phyloP scores from a whole-genome alignment of 2,113 vertebrate species.

The Rattus norvegicus region DNA sequence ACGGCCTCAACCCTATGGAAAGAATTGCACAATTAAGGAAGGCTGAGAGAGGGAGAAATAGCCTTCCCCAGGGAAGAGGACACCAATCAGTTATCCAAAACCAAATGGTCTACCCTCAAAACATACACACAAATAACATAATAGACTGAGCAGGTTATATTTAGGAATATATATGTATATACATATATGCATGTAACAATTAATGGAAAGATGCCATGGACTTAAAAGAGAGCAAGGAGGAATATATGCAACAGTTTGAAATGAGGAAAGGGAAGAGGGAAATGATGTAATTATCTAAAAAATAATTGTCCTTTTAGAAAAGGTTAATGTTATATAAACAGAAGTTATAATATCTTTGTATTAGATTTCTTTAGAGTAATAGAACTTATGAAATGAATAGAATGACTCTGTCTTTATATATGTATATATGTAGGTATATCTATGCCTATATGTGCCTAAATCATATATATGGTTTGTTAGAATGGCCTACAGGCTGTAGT shows the following conservation, averaged over 20 bases:
- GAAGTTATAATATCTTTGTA: not conserved
- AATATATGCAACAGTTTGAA: too few relatives aligned
- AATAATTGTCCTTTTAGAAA: constrained; percentile 18
- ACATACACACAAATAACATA: not conserved
- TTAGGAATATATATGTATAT: not conserved
- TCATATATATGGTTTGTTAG: not conserved
- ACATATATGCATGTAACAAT: not conserved
- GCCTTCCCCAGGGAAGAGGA: not conserved
- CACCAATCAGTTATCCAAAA: not conserved
- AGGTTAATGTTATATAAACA: constrained; percentile 33
- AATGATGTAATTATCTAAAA: not conserved
- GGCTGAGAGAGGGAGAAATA: not conserved
- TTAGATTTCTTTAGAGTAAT: not conserved
- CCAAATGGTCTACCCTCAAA: not conserved
- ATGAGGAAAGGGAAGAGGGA: not conserved
- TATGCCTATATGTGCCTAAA: not conserved
- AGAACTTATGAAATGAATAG: not conserved
- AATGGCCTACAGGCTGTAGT: not conserved
- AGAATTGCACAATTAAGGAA: not conserved
- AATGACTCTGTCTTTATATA: not conserved
- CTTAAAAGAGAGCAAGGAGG: not conserved
- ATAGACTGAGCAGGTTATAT: not conserved
- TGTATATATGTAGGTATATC: not conserved
- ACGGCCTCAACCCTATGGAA: not conserved
- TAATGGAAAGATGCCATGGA: not conserved